Conservation (phyloP, 1,140 invertebrate genomes). For the Zaprionus inermis region DNA sequence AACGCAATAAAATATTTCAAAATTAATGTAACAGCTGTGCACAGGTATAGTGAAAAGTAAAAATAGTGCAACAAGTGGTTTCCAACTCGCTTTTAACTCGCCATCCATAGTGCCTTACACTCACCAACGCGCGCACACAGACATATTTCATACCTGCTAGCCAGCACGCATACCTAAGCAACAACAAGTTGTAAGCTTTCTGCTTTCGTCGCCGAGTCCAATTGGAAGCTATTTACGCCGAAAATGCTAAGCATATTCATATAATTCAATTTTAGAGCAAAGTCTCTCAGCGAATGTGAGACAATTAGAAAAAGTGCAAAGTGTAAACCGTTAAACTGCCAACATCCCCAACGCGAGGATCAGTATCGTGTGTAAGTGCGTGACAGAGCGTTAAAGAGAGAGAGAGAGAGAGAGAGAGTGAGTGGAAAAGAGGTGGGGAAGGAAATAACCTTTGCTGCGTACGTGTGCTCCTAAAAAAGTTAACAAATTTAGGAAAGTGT, state of each 20-base stretch:
- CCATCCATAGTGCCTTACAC: conserved; percentile 59
- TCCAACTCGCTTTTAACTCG: conserved; percentile 52
- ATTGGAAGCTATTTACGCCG: conserved; percentile 63
- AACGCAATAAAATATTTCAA: conserved; percentile 37
- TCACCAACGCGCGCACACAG: conserved; percentile 23
- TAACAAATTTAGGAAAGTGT: conserved; percentile 42
- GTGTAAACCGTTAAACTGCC: conserved; percentile 35
- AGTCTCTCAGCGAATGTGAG: conserved; percentile 24
- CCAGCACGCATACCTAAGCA: conserved; percentile 27
- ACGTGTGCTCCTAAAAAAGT: conserved; percentile 27
- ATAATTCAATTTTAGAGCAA: conserved; percentile 63
- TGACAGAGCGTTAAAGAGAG: conserved; percentile 13
- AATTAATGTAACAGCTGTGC: conserved; percentile 22
- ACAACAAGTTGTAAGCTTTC: conserved; percentile 55
- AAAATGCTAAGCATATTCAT: conserved; percentile 66
- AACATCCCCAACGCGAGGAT: conserved; percentile 77
- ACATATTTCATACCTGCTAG: conserved; percentile 37
- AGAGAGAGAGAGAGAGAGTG: conserved; percentile 5
- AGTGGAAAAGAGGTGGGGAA: background rate
- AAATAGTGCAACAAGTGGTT: conserved; percentile 68
- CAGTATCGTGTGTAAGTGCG: conserved; percentile 62
- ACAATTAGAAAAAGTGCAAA: conserved; percentile 31
- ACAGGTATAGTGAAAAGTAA: conserved; percentile 23
- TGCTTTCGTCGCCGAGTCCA: conserved; percentile 59
- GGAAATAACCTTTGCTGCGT: conserved; percentile 19